Evolutionary conservation across 2,113 vertebrate genomes (phyloP).

Genomic region (Crocuta crocuta): DNA sequence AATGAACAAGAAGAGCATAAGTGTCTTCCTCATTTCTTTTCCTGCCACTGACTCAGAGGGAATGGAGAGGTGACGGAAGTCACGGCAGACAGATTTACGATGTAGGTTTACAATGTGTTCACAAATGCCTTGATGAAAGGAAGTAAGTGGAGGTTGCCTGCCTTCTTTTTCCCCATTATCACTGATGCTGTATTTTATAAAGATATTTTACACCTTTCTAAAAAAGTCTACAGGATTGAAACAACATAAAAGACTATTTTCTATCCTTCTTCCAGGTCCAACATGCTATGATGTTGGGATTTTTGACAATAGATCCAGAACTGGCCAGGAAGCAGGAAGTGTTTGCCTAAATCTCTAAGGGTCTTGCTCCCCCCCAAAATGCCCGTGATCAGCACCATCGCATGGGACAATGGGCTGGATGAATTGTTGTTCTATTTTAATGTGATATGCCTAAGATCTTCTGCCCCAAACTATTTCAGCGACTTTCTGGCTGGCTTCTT

Average conservation of each 20-base stretch:
- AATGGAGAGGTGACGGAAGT: rapidly evolving
- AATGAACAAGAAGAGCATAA: background rate
- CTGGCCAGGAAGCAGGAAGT: background rate
- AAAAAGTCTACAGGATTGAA: background rate
- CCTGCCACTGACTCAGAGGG: background rate
- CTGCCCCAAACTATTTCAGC: background rate
- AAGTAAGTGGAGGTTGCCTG: background rate
- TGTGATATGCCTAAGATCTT: too few relatives aligned
- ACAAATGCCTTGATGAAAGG: background rate
- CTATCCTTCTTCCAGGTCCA: background rate
- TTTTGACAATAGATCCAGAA: background rate
- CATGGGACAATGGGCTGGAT: background rate
- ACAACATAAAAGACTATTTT: background rate
- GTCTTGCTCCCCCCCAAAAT: background rate
- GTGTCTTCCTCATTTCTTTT: background rate
- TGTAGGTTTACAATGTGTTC: background rate
- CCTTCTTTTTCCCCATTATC: background rate
- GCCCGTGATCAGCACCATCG: background rate
- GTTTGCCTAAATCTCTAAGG: background rate
- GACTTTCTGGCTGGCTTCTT: background rate
- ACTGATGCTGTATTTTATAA: background rate
- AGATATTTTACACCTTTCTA: background rate
- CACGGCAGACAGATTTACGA: background rate
- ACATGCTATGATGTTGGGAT: background rate
- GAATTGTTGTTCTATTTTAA: background rate